A percentile compares a stretch with the other conserved stretches of the same genome.
Conservation (phyloP, 2,888 invertebrate genomes). For the Chaitophorus viminalis region DNA sequence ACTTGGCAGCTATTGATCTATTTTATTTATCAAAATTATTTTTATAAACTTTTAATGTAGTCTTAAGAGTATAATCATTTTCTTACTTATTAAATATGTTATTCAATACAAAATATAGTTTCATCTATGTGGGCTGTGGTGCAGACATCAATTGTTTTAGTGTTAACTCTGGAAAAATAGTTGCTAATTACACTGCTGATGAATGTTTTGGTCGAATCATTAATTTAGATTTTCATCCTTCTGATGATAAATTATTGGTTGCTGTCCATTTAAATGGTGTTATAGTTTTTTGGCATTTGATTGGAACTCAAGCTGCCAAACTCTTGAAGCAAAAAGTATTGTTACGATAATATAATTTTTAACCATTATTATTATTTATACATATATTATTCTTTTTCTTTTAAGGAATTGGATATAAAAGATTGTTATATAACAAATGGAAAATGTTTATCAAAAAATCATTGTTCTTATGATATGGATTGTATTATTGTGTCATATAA, state of each 20-base stretch:
- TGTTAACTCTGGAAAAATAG: conserved; percentile 74
- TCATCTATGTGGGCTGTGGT: conserved; percentile 73
- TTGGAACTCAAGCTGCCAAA: conserved; percentile 63
- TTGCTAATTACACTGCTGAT: conserved; percentile 68
- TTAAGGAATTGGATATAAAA: conserved; percentile 40
- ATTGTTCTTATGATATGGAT: conserved; percentile 20
- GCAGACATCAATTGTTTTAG: conserved; percentile 74
- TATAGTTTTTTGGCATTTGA: conserved; percentile 72
- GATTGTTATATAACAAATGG: conserved; percentile 27
- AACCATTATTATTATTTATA: not conserved
- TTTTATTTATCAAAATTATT: too few species aligned
- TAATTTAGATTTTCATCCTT: conserved; percentile 70
- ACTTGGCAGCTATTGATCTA: not conserved
- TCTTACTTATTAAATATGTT: conserved; percentile 31
- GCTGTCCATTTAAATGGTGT: conserved; percentile 72
- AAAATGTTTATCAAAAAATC: conserved; percentile 31
- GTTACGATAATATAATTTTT: not conserved
- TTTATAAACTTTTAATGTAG: too few species aligned
- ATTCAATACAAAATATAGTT: conserved; percentile 68
- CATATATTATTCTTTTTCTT: not conserved
- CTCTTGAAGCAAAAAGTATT: conserved; percentile 33
- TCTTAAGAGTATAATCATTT: not conserved
- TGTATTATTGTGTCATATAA: conserved; percentile 49
- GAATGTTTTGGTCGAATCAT: conserved; percentile 68
- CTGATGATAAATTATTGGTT: conserved; percentile 68